Conservation (phyloP, 35 echinoderm and acorn worm genomes). For the Apostichopus japonicus region DNA sequence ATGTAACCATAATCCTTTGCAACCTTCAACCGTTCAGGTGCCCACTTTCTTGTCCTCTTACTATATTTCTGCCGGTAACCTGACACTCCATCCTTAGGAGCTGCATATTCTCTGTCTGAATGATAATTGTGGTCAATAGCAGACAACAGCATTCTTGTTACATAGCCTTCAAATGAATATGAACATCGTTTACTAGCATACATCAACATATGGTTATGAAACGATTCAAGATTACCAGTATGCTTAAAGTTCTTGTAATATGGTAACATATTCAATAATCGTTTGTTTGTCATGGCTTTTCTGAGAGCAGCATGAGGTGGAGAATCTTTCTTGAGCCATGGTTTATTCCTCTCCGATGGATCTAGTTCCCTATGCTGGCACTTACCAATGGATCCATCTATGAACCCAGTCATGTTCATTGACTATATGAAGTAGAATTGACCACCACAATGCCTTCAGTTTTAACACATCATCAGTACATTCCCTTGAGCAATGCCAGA, state of each 20-base stretch:
- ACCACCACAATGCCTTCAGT: not conserved
- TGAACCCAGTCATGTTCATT: conserved; percentile 63
- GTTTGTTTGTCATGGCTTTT: not conserved
- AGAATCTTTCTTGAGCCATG: conserved; percentile 14
- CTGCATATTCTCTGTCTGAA: conserved; percentile 7
- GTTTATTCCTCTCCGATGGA: not conserved
- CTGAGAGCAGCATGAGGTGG: not conserved
- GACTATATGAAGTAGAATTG: conserved; percentile 44
- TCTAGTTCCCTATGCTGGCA: conserved; percentile 49
- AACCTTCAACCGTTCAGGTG: not conserved
- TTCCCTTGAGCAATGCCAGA: conserved; percentile 45
- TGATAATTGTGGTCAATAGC: conserved; percentile 44
- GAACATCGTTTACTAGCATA: conserved; percentile 32
- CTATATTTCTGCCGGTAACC: conserved; percentile 24
- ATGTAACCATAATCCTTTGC: conserved; percentile 55
- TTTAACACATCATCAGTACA: not conserved
- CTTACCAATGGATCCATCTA: conserved; percentile 49
- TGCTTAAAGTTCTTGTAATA: conserved; percentile 55
- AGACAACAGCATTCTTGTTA: conserved; percentile 21
- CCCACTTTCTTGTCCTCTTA: conserved; percentile 36
- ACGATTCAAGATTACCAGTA: conserved; percentile 42
- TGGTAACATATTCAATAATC: conserved; percentile 34
- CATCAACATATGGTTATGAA: conserved; percentile 46
- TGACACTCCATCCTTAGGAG: conserved; percentile 14
- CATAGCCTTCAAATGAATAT: conserved; percentile 10